phyloP scores from a whole-genome alignment of 2,797 vertebrate species.

The Helarctos malayanus region DNA sequence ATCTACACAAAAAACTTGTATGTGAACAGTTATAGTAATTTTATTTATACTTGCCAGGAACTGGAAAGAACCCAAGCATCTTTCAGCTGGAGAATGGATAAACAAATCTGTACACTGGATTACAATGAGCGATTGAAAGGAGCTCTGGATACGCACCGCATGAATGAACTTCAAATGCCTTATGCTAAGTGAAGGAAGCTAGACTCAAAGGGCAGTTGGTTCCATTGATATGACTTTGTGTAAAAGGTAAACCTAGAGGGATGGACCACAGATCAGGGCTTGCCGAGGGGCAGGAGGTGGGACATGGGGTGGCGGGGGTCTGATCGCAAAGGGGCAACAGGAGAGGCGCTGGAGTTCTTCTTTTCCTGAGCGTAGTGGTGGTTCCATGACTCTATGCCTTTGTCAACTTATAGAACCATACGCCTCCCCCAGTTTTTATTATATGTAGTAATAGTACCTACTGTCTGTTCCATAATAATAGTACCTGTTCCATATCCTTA shows the following conservation, averaged over 20 bases:
- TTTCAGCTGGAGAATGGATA: not conserved
- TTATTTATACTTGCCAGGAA: slow-evolving; percentile 4
- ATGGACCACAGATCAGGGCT: not conserved
- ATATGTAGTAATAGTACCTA: not conserved
- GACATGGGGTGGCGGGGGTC: no score
- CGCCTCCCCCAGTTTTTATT: not conserved
- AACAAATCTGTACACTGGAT: not conserved
- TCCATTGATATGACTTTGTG: not conserved
- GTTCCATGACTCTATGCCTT: not conserved
- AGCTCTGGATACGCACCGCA: not conserved
- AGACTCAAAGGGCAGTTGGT: not conserved
- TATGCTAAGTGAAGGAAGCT: not conserved
- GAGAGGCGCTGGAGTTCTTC: not conserved
- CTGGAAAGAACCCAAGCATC: not conserved
- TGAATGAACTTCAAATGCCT: not conserved
- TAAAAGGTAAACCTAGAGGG: not conserved
- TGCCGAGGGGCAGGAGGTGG: not conserved
- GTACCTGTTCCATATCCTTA: not conserved
- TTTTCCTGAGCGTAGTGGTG: not conserved
- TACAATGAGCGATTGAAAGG: not conserved
- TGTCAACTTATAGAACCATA: not conserved
- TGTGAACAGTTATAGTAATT: not conserved
- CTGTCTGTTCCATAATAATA: not conserved
- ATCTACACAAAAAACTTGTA: not conserved
- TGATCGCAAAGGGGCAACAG: not conserved